Percentiles rank a stretch among this genome's conserved stretches.
Evolutionary conservation across 1,140 invertebrate species (phyloP).

Genomic region (Scaptomyza graminum): DNA sequence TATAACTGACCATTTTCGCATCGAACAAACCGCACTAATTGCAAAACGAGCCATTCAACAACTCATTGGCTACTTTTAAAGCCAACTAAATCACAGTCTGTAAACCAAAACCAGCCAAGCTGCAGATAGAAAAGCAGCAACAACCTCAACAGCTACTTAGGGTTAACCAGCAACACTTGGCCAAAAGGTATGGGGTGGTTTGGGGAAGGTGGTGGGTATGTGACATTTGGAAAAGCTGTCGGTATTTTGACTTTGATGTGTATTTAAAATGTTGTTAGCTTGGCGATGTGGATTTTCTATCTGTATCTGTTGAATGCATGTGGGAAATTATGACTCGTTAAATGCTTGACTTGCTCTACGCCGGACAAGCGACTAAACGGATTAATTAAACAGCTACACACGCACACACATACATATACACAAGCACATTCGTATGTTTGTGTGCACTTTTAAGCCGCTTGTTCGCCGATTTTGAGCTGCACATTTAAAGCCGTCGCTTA

Average conservation of each 20-base stretch:
- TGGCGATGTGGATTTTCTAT: not conserved
- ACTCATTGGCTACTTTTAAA: conserved; percentile 67
- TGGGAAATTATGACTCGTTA: conserved; percentile 75
- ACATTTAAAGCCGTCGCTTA: conserved; percentile 27
- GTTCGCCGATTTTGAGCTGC: conserved; percentile 19
- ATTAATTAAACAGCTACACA: conserved; percentile 55
- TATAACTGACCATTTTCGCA: not conserved
- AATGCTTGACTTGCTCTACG: conserved; percentile 40
- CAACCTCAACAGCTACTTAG: conserved; percentile 56
- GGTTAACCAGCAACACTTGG: conserved; percentile 81
- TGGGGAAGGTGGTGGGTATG: not conserved
- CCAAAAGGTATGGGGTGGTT: not conserved
- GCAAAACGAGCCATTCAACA: conserved; percentile 73
- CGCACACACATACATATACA: not conserved
- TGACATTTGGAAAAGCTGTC: not conserved
- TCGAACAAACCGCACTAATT: conserved; percentile 70
- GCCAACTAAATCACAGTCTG: conserved; percentile 24
- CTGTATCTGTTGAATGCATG: conserved; percentile 47
- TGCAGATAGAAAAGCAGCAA: not conserved
- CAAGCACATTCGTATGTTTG: conserved; percentile 3
- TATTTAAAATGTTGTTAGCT: conserved; percentile 58
- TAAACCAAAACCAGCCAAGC: conserved; percentile 8
- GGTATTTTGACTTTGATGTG: conserved; percentile 66
- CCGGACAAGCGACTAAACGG: conserved; percentile 65
- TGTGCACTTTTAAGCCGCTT: conserved; percentile 61